Base-by-base conservation (phyloP, 2,888 invertebrate genomes). In the Lithosia quadra region DNA sequence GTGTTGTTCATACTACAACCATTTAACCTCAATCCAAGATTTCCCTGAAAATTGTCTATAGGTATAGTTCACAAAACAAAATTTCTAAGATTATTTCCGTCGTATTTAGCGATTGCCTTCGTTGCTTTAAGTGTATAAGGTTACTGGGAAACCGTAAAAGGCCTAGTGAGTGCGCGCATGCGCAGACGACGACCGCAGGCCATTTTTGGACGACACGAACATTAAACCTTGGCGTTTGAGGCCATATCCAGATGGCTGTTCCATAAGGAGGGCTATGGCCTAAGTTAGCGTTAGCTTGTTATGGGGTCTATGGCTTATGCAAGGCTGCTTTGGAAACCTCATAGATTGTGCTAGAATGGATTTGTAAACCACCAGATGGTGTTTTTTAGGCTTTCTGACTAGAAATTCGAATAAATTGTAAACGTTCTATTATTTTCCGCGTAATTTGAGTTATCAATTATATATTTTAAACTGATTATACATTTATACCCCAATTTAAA, bases 121-220 rank as follows among this genome's bases (percentile, higher is more conserved):
- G 72, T 76, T 73, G 73, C 74, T 28, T 28, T 79, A 81, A 86
- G 86, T 86, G 84, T 89, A 86, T 87, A 91, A 92, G 91, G 91
- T 86, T 87, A 87, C 84, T 80, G 77, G 76, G 87, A 88, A 87
- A 83, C 94, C 94, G 83, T 94, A 93, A 90, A 94, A 90, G 94
- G 94, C 74, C 84, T 89, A 91, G 85, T 74, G 74, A 81, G 79
- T 76, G 84, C 82, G 87, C 86, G 34, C 58, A 84, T 80, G 81
- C 86, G 88, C 86, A 86, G 78, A 82, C 83, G 81, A 84, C 88
- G 85, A 83, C 78, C 73, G 78, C 86, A 74, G 67, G 63, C 94
- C 94, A 88, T 93, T 93, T 94, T 94, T 89, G 92, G 93, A 80
- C 74, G 81, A 79, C 67, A 60, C 82, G 76, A 75, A 81, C 82